A percentile compares a stretch with the other conserved stretches of the same genome.
phyloP scores from a whole-genome alignment of 2,888 invertebrate species.

The Eristalinus sepulchralis region DNA sequence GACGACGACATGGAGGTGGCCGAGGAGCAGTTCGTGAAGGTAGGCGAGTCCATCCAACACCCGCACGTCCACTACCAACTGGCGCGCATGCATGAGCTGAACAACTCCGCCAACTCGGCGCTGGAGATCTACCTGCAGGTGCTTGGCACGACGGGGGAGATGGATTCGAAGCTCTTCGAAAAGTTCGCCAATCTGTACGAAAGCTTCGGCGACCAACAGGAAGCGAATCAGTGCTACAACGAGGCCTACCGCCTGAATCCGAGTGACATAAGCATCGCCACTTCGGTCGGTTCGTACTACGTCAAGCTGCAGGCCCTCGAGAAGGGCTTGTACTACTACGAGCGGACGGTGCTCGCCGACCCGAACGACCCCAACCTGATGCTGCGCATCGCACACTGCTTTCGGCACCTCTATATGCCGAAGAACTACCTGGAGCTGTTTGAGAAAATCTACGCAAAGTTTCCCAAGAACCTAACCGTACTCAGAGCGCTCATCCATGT shows the following conservation, averaged over 20 bases:
- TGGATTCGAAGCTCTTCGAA: constrained; percentile 94
- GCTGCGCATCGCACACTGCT: constrained; percentile 92
- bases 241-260: constrained; percentile 80
- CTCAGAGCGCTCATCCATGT: constrained; percentile 84
- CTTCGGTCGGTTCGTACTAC: constrained; percentile 94
- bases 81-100: constrained; percentile 87
- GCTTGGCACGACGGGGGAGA: constrained; percentile 89
- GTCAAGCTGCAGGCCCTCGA: constrained; percentile 94
- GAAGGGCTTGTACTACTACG: constrained; percentile 91
- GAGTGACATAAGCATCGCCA: constrained; percentile 85
- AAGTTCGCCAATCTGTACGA: constrained; percentile 95
- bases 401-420: constrained; percentile 88
- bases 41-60: constrained; percentile 80
- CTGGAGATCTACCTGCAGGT: constrained; percentile 88
- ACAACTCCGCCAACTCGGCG: constrained; percentile 82
- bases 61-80: constrained; percentile 87
- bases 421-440: constrained; percentile 81
- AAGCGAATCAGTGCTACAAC: constrained; percentile 83
- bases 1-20: constrained; percentile 88
- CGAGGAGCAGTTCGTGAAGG: constrained; percentile 85
- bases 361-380: constrained; percentile 92
- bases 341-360: constrained; percentile 88
- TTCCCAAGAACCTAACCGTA: constrained; percentile 98
- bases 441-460: constrained; percentile 87
- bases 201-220: constrained; percentile 93